These are phyloP conservation scores for Lagodon rhomboides DNA, from an alignment of 2,797 vertebrate genomes.

Conservation along the genomic window DNA sequence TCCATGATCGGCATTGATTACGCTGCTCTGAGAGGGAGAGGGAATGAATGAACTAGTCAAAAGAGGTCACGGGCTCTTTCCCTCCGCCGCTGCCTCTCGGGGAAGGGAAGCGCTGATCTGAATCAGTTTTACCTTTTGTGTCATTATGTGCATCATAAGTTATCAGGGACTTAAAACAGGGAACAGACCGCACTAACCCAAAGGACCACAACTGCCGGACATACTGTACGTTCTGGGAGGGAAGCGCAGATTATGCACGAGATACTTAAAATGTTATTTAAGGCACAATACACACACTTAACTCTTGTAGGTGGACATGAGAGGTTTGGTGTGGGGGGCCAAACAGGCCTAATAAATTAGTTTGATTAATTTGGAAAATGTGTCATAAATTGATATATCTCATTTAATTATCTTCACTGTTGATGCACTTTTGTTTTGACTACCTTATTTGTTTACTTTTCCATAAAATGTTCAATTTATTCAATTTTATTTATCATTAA, in stretches of 20 bases:
- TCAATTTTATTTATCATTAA: too few species aligned
- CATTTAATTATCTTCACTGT: too few species aligned
- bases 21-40: constrained; percentile 26
- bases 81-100: constrained; percentile 30
- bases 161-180: constrained; percentile 21
- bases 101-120: constrained; percentile 36
- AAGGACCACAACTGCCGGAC: constrained; percentile 11
- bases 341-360: too few species aligned
- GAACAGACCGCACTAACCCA: not conserved
- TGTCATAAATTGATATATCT: too few species aligned
- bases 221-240: not conserved
- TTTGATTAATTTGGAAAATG: too few species aligned
- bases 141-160: constrained; percentile 46
- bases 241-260: not conserved
- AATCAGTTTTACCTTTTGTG: constrained; percentile 54
- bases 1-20: constrained; percentile 65
- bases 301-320: not conserved
- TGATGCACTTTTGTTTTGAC: too few species aligned
- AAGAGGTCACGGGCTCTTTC: constrained; percentile 50
- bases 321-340: not conserved
- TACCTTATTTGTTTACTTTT: too few species aligned
- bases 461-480: too few species aligned
- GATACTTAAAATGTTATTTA: not conserved
- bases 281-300: not conserved
- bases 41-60: constrained; percentile 43